Evolutionary conservation across 2,888 invertebrate genomes (phyloP).

Genomic region (Drosophila formosana): DNA sequence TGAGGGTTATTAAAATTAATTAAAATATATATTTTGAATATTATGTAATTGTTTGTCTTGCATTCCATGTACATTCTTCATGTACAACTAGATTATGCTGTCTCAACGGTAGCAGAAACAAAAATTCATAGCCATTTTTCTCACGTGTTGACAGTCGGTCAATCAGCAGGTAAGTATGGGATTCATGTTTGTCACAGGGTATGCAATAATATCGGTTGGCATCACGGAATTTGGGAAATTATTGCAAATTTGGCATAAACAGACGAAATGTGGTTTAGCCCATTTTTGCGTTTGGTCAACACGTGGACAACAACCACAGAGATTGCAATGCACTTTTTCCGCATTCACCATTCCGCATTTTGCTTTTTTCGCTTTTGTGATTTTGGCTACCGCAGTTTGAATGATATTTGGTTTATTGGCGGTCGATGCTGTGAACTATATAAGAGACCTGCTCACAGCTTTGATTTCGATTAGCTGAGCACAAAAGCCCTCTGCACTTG

Average conservation of each 20-base stretch:
- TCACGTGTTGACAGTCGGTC: too few relatives aligned
- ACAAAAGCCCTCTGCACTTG: background rate
- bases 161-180: too few relatives aligned
- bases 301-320: slow-evolving; percentile 56
- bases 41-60: too few relatives aligned
- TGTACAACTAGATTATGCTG: too few relatives aligned
- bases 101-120: too few relatives aligned
- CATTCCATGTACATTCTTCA: too few relatives aligned
- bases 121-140: too few relatives aligned
- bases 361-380: slow-evolving; percentile 30
- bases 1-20: too few relatives aligned
- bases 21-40: too few relatives aligned
- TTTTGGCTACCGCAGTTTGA: slow-evolving; percentile 70
- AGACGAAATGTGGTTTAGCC: slow-evolving; percentile 54
- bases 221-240: slow-evolving; percentile 46
- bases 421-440: slow-evolving; percentile 29
- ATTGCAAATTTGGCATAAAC: slow-evolving; percentile 67
- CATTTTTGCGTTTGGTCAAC: slow-evolving; percentile 56
- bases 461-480: background rate
- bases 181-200: slow-evolving; percentile 4
- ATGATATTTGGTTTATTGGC: slow-evolving; percentile 66
- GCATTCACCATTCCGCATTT: slow-evolving; percentile 33
- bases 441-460: background rate
- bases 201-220: slow-evolving; percentile 11
- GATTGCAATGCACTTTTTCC: slow-evolving; percentile 42